phyloP scores from a whole-genome alignment of 2,888 invertebrate species.

The Megastigmus dorsalis region DNA sequence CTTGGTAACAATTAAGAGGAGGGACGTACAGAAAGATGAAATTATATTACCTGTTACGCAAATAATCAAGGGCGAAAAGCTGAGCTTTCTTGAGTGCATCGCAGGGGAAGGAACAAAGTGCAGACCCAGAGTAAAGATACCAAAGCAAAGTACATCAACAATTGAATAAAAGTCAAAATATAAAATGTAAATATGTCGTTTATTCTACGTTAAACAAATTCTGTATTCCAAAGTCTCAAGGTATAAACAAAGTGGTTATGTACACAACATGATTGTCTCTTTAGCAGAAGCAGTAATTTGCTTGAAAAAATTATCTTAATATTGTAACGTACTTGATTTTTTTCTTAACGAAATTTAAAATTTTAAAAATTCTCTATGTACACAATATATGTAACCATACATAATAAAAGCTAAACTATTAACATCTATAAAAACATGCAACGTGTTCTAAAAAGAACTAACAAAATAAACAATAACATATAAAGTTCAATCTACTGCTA shows the following conservation, averaged over 20 bases:
- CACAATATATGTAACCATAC: slow-evolving; percentile 56
- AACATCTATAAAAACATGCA: slow-evolving; percentile 21
- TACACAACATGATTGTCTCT: not conserved
- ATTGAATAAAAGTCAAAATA: slow-evolving; percentile 66
- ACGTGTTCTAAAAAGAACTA: slow-evolving; percentile 29
- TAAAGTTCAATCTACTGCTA: slow-evolving; percentile 21
- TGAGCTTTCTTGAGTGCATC: slow-evolving; percentile 61
- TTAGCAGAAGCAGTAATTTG: not conserved
- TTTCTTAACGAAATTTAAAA: slow-evolving; percentile 19
- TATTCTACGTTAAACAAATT: slow-evolving; percentile 60
- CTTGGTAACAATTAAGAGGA: not conserved
- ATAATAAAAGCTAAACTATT: slow-evolving; percentile 26
- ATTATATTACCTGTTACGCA: slow-evolving; percentile 57
- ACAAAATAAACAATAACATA: slow-evolving; percentile 28
- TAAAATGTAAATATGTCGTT: slow-evolving; percentile 63
- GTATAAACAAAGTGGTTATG: slow-evolving; percentile 57
- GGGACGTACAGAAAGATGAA: slow-evolving; percentile 40
- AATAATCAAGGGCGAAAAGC: slow-evolving; percentile 48
- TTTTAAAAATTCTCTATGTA: slow-evolving; percentile 50
- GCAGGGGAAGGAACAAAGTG: slow-evolving; percentile 58
- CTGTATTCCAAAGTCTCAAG: slow-evolving; percentile 60
- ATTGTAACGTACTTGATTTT: not conserved
- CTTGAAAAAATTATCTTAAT: not conserved
- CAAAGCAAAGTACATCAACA: slow-evolving; percentile 60
- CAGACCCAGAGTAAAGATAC: slow-evolving; percentile 59